Conservation (phyloP, 2,113 vertebrate species). For the Macrotus californicus region DNA sequence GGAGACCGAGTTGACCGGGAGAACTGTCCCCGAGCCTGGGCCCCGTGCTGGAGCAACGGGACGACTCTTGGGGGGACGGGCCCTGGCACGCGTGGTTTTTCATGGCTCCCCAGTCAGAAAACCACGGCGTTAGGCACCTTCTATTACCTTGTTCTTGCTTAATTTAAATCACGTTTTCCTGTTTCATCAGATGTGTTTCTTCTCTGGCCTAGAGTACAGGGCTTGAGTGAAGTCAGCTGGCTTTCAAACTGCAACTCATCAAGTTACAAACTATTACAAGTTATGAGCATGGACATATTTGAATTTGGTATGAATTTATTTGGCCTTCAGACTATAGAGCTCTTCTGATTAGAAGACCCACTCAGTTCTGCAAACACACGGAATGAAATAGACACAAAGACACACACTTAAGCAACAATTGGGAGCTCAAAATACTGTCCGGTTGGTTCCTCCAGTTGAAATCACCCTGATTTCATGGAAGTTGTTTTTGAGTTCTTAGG, state of each 20-base stretch:
- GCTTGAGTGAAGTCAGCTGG: background rate
- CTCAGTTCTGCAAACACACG: background rate
- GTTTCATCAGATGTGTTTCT: background rate
- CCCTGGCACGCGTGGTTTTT: background rate
- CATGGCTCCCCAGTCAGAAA: background rate
- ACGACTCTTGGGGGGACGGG: background rate
- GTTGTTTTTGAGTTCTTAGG: background rate
- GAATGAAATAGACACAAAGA: background rate
- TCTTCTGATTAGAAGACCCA: background rate
- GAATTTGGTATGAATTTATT: background rate
- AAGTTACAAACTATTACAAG: too few species aligned
- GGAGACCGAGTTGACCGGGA: background rate
- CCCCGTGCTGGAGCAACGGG: background rate
- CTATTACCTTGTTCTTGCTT: background rate
- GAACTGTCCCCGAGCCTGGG: background rate
- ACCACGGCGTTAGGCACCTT: accelerated
- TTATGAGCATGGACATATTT: background rate
- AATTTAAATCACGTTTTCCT: background rate
- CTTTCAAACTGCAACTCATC: background rate
- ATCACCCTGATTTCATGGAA: background rate
- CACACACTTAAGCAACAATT: background rate
- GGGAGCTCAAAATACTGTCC: background rate
- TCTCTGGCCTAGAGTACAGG: background rate
- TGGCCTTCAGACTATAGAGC: background rate
- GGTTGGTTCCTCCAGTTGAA: background rate